phyloP scores from a whole-genome alignment of 2,888 invertebrate species.

The Diaperis boleti region DNA sequence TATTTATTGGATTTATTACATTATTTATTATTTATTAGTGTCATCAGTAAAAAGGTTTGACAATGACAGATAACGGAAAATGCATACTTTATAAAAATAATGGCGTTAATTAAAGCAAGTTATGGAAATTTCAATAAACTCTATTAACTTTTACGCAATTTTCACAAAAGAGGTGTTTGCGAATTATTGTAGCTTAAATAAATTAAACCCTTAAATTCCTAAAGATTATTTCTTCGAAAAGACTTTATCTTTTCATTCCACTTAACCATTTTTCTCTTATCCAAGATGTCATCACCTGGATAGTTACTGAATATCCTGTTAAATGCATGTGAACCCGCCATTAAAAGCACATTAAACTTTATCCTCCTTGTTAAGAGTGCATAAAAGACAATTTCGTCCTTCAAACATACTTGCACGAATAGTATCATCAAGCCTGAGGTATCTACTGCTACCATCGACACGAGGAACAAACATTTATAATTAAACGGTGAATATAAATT shows the following conservation, averaged over 20 bases:
- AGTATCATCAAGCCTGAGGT: not conserved
- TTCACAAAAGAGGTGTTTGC: no score
- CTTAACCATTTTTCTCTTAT: not conserved
- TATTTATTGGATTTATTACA: no score
- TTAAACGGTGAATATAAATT: not conserved
- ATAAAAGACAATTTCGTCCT: not conserved
- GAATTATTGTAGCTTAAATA: no score
- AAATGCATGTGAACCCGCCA: not conserved
- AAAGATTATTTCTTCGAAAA: not conserved
- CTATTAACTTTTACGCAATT: no score
- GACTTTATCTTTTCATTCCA: not conserved
- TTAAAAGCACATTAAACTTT: not conserved
- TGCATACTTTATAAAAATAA: no score
- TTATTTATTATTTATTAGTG: no score
- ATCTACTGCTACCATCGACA: not conserved
- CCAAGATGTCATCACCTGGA: not conserved
- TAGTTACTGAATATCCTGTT: not conserved
- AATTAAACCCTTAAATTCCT: no score
- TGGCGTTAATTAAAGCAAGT: no score
- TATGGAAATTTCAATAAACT: no score
- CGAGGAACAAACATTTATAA: not conserved
- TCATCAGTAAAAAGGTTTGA: no score
- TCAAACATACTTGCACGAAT: not conserved
- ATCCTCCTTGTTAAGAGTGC: not conserved
- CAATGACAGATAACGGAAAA: no score